Evolutionary conservation across 1,140 invertebrate genomes (phyloP), one percentile per base, ranked within the genome.

Genomic region (Neocloeon triangulifer): DNA sequence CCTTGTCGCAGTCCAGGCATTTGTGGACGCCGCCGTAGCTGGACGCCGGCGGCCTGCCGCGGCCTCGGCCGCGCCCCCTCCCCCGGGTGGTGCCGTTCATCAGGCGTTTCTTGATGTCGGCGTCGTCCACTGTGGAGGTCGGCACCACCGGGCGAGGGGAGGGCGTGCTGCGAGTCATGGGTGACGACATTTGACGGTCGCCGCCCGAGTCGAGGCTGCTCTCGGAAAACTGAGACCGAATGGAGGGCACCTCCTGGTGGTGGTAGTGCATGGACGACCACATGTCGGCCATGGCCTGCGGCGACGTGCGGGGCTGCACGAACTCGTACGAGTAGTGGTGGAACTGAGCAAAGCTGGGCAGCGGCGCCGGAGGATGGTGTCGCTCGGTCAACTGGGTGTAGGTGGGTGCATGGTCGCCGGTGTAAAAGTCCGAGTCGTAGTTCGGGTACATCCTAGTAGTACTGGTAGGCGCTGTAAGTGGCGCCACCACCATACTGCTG

Each of bases 1-100:
- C 50, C 49, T 85, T 85, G 43, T 77, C 66, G 52, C 81, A 86
- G 41, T 78, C 69, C 39, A 70, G 62, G 50, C 80, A 88, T 50
- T 73, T 75, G 46, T 75, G 64, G 13, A 62, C 44, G 3, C 57
- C 57, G n/a, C 52, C 52, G 13, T 50, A 37, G 23, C 53, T 53
- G 37, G 45, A 41, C 41, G 34, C 46, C 44, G 25, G 40, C 40
- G n/a, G n/a, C n/a, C n/a, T n/a, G n/a, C n/a, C n/a, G 40, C n/a
- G 25, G 32, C 8, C 18, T 10, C 9, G 3, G 27, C 10, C 22
- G 8, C 22, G 12, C 22, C 12, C 6, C 9, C 32, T 32, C 20
- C 20, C 9, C 29, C 21, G 16, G 20, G 5, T 28, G n/a, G n/a
- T 23, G 22, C 8, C n/a, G n/a, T 23, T 23, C 22, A 23, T 8